These are phyloP conservation scores for Lethenteron camtschaticum DNA, from an alignment of 2,113 vertebrate genomes.

Conservation along the genomic window DNA sequence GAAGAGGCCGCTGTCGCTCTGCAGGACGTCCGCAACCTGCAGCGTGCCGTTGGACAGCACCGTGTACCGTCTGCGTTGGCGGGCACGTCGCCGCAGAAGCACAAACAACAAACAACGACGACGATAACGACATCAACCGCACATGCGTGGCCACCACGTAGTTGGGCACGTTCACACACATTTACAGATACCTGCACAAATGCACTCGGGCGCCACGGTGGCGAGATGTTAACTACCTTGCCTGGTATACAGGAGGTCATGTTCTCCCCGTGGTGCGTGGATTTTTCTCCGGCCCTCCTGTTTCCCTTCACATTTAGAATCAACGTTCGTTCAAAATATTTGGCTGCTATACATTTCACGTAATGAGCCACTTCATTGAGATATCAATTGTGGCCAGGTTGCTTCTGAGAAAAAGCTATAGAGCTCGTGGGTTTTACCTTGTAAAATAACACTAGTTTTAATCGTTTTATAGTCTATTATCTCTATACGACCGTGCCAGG, in stretches of 20 bases:
- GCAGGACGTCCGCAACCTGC: neutral
- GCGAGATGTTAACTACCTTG: neutral
- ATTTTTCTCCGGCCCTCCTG: neutral
- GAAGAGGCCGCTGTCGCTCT: neutral
- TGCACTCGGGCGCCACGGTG: neutral
- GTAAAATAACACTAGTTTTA: no score
- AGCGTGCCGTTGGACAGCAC: constrained; percentile 4
- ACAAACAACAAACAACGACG: no score
- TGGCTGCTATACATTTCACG: neutral
- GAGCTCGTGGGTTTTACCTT: no score
- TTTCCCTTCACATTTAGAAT: neutral
- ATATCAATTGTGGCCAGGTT: no score
- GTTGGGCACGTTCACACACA: neutral
- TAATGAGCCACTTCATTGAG: no score
- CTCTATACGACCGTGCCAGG: no score
- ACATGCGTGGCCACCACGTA: no score
- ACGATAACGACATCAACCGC: no score
- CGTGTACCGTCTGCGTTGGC: neutral
- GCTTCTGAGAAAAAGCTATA: no score
- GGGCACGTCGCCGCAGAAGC: no score
- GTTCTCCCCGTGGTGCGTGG: neutral
- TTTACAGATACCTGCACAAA: neutral
- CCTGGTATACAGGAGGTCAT: neutral
- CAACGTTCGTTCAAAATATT: neutral
- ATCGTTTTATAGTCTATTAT: no score